Evolutionary conservation across 2,888 invertebrate species (phyloP), one percentile per base, ranked within the genome.

Genomic region (Papilio elwesi): DNA sequence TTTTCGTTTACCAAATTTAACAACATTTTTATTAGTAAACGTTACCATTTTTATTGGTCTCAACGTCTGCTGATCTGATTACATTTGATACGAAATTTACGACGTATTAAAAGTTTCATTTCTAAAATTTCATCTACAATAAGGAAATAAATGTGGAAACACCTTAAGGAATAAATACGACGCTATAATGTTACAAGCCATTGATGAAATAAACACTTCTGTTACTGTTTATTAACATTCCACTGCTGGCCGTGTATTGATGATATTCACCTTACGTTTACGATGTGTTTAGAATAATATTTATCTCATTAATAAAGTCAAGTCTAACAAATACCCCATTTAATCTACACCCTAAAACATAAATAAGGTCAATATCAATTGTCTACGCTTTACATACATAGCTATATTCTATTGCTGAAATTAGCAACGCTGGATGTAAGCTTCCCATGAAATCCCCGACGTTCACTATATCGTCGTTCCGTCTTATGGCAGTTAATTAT

Each of bases 51-150:
- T 68, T 68, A 68, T 68, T 68, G 36, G 68, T 68, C 59, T 10
- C 11, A 59, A 68, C 68, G 57, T 70, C 53, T 64, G 64, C 16
- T 70, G 64, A 64, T 64, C 64, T 70, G 64, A 70, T 70, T 64
- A 70, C 63, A 70, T 55, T 64, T 55, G 64, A 70, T 70, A 55
- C 13, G 48, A 55, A 70, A 64, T 70, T 70, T 70, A 70, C 36
- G 70, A 64, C n/a, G 49, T 51, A 59, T 68, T 68, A 68, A 68
- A 68, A 62, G 49, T 51, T 68, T 38, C 51, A 68, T 51, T 68
- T 59, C 59, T 36, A 13, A 55, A 68, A 68, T 59, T 51, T 68
- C 49, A 59, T 49, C 16, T 51, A 51, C 51, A 70, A 55, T 48
- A 70, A 26, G 63, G 52, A 51, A 55, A 64, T 63, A 70, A 51